Conservation (phyloP, 1,140 invertebrate species). For the Eueides isabella region DNA sequence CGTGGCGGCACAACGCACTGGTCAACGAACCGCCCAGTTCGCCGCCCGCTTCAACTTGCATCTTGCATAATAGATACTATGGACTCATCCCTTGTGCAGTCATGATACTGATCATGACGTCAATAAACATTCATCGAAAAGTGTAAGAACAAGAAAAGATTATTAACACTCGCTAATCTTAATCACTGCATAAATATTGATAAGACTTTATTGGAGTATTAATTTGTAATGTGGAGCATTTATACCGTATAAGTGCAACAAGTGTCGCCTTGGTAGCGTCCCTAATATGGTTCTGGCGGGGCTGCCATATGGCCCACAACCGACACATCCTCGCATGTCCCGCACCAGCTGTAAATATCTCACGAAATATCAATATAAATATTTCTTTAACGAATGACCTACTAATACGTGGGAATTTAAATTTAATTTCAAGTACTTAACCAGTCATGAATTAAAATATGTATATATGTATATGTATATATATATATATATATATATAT, state of each 20-base stretch:
- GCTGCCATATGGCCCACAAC: conserved; percentile 75
- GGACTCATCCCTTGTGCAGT: conserved; percentile 65
- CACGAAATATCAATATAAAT: background rate
- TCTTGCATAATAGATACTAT: conserved; percentile 72
- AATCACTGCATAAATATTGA: conserved; percentile 30
- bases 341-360: conserved; percentile 46
- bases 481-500: too few relatives aligned
- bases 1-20: conserved; percentile 72
- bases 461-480: too few relatives aligned
- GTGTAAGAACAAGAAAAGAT: conserved; percentile 34
- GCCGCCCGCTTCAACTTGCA: conserved; percentile 47
- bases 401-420: background rate
- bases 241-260: conserved; percentile 80
- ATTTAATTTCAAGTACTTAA: background rate
- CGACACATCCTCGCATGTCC: conserved; percentile 70
- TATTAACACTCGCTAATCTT: conserved; percentile 17
- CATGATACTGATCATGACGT: conserved; percentile 48
- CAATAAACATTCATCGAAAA: conserved; percentile 36
- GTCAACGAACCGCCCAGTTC: conserved; percentile 75
- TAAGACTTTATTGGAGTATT: conserved; percentile 55
- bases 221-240: conserved; percentile 71
- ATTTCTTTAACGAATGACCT: background rate
- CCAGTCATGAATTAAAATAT: too few relatives aligned
- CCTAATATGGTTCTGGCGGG: conserved; percentile 72
- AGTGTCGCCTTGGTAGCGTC: conserved; percentile 75